Conservation (phyloP, 2,113 vertebrate species). For the Nannospalax galili region DNA sequence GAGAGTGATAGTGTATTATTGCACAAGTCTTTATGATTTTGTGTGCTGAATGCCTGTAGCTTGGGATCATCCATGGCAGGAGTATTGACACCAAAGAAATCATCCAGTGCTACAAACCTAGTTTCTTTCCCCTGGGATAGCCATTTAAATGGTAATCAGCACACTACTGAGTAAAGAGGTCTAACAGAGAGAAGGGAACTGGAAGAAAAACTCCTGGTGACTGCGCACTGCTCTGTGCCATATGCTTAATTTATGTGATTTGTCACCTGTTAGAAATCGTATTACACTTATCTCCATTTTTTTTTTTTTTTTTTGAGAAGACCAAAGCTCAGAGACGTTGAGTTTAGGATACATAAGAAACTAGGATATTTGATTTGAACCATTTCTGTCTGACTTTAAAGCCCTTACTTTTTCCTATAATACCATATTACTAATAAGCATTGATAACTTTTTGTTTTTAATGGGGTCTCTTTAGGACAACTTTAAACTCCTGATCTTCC, state of each 20-base stretch:
- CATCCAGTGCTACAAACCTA: background rate
- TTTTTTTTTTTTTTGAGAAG: constrained; percentile 19
- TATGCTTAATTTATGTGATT: background rate
- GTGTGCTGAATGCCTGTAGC: background rate
- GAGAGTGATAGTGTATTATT: background rate
- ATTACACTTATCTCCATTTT: background rate
- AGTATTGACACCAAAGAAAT: background rate
- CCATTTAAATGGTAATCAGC: background rate
- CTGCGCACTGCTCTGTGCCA: background rate
- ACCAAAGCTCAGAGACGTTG: background rate
- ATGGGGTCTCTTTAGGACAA: background rate
- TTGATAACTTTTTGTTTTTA: background rate
- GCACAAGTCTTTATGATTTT: background rate
- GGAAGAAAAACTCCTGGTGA: background rate
- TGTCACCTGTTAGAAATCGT: background rate
- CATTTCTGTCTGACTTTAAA: background rate
- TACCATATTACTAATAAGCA: background rate
- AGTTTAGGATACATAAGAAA: background rate
- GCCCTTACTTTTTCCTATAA: background rate
- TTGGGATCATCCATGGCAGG: background rate
- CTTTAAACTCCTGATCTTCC: background rate
- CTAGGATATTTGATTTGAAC: background rate
- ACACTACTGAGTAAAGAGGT: background rate
- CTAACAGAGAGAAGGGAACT: background rate
- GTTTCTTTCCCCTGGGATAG: background rate